Evolutionary conservation across 2,888 invertebrate genomes (phyloP), one percentile per base, ranked within the genome.

Genomic region (Julus scandinavius): DNA sequence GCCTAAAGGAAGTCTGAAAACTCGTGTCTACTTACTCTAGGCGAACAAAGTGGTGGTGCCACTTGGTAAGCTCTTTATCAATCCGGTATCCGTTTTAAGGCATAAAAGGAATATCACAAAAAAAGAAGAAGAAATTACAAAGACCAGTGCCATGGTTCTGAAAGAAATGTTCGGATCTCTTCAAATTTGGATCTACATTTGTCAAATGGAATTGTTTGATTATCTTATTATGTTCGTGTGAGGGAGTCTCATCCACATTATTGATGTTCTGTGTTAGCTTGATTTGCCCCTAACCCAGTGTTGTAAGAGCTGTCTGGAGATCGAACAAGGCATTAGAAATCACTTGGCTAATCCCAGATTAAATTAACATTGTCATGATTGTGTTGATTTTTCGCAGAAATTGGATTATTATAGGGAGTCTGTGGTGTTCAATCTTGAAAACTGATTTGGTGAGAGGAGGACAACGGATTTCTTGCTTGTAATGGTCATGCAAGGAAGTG

Each of bases 291-390:
- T 7, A 29, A 80, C 38, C 80, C 80, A 80, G 15, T 13, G 38
- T 20, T 38, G 38, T 80, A 38, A 80, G 29, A 9, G 38, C 13
- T 29, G 80, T 11, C 80, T 38, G 6, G 80, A 20, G 80, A 80
- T 80, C 13, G 38, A 38, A 9, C 9, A 29, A 9, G 80, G 80
- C 80, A 29, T 80, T 20, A 38, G 80, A 13, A 80, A 38, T 38
- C 80, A 80, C 29, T 80, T 38, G 80, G 15, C 29, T 80, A 29
- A 20, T 38, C 29, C 38, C 80, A 38, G 20, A 80, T 80, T 80
- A 38, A 80, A 80, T 80, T 80, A 80, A 80, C 38, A 80, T 80
- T 80, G 80, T 80, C 80, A 80, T 80, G 80, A 80, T 80, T 80
- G 80, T 80, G 80, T 80, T 80, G 80, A 80, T 80, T 80, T 38